Evolutionary conservation across 2,888 invertebrate genomes (phyloP).

Genomic region (Molorchus minor): DNA sequence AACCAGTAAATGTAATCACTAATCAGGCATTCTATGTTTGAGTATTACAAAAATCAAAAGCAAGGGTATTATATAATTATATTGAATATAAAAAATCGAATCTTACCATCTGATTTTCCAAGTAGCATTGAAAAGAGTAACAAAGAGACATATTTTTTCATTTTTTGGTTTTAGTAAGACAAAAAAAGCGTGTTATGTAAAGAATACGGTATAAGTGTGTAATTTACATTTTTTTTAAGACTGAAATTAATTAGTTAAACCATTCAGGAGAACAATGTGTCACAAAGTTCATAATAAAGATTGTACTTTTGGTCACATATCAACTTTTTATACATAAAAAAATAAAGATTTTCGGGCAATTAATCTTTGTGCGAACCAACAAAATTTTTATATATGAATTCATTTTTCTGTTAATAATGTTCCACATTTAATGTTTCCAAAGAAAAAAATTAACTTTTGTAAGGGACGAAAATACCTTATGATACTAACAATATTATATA

Average conservation of each 20-base stretch:
- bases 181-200: constrained; percentile 48
- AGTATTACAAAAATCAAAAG: constrained; percentile 43
- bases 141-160: constrained; percentile 54
- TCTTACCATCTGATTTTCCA: constrained; percentile 65
- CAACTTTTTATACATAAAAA: too few relatives aligned
- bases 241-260: too few relatives aligned
- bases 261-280: neutral
- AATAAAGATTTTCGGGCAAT: too few relatives aligned
- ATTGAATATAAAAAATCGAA: constrained; percentile 57
- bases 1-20: constrained; percentile 37
- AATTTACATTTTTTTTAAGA: neutral
- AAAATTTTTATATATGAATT: too few relatives aligned
- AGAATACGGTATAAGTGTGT: constrained; percentile 19
- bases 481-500: too few relatives aligned
- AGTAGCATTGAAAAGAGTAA: constrained; percentile 60
- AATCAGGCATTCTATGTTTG: constrained; percentile 53
- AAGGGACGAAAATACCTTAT: too few relatives aligned
- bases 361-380: too few relatives aligned
- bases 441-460: too few relatives aligned
- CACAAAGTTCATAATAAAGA: too few relatives aligned
- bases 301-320: too few relatives aligned
- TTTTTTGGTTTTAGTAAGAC: constrained; percentile 46
- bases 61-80: constrained; percentile 41
- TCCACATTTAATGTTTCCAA: too few relatives aligned
- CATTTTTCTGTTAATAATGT: too few relatives aligned